Base-by-base conservation (phyloP, 2,113 vertebrate species). In the Halcyon malimbica region DNA sequence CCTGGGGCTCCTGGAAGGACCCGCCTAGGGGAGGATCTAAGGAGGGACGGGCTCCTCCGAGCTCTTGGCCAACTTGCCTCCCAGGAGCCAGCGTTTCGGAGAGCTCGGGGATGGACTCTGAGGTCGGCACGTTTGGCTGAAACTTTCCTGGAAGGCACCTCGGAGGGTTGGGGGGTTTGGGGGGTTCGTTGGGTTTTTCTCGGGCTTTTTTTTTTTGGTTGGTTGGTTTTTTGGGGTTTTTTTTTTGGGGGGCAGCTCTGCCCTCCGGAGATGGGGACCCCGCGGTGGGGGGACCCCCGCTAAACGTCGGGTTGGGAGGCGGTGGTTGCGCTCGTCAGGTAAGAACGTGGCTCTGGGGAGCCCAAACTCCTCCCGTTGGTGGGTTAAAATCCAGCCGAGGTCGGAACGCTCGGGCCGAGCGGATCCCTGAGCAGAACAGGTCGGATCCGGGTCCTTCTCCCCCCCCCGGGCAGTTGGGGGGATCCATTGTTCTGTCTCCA, bases 11-110 rank as follows among this genome's bases (percentile, higher is more conserved):
- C 60, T 54, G 39, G 46, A 41, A 78, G 87, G 93, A 75, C 83
- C 94, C 94, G 96, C 93, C 93, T 50, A 81, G 85, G 93, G 87
- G 93, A 95, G 96, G 96, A 81, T 78, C 57, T 69, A 18, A 71
- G 78, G 90, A 87, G 77, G 94, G 94, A 20, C 18, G 86, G 86
- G 89, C 91, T 69, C 68, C 3, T 33, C 48, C 3, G 21, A 33
- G 67, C 53, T n/a, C 63, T 62, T 3, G 42, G 53, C 82, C n/a
- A 83, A 68, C 35, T 81, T 31, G 44, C 83, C 70, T 80, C 18
- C 35, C 83, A 15, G 63, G 53, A 81, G 75, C 67, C 91, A 56
- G 78, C 11, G 39, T 29, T 87, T 37, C 41, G 5, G 31, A 81
- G 73, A 29, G 15, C 10, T 33, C 73, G 2, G 68, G 2, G 90